A percentile compares a stretch with the other conserved stretches of the same genome.
Evolutionary conservation across 2,888 invertebrate genomes (phyloP).

Genomic region (Ophraella communa): DNA sequence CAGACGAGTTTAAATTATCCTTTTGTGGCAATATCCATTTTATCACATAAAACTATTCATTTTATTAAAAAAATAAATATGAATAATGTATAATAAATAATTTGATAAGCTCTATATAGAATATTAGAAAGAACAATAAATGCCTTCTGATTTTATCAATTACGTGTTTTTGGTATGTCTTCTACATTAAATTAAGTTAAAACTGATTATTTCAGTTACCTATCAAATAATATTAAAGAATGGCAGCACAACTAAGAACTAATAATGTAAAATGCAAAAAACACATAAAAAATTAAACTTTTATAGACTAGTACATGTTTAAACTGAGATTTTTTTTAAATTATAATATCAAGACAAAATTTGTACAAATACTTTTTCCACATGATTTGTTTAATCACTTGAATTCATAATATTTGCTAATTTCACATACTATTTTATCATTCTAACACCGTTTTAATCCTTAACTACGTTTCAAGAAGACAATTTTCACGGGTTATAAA

Average conservation of each 20-base stretch:
- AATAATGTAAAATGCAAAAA: conserved; percentile 39
- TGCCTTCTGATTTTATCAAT: neutral
- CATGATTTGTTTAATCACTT: conserved; percentile 27
- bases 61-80: too few relatives aligned
- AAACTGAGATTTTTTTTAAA: conserved; percentile 38
- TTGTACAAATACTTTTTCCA: conserved; percentile 38
- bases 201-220: neutral
- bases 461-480: conserved; percentile 34
- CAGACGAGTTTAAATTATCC: too few relatives aligned
- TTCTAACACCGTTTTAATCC: conserved; percentile 33
- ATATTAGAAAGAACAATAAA: neutral
- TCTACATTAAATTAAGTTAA: neutral
- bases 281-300: conserved; percentile 42
- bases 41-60: too few relatives aligned
- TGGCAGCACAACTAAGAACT: conserved; percentile 46
- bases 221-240: too few relatives aligned
- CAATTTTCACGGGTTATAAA: conserved; percentile 24
- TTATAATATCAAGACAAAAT: conserved; percentile 40
- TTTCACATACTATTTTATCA: conserved; percentile 32
- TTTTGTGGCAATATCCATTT: too few relatives aligned
- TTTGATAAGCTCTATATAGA: conserved; percentile 4
- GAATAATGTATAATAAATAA: neutral
- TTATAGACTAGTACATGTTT: conserved; percentile 49
- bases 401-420: conserved; percentile 32
- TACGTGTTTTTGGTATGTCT: neutral